Evolutionary conservation across 1,140 invertebrate species (phyloP).

Genomic region (Thaumatotibia leucotreta): DNA sequence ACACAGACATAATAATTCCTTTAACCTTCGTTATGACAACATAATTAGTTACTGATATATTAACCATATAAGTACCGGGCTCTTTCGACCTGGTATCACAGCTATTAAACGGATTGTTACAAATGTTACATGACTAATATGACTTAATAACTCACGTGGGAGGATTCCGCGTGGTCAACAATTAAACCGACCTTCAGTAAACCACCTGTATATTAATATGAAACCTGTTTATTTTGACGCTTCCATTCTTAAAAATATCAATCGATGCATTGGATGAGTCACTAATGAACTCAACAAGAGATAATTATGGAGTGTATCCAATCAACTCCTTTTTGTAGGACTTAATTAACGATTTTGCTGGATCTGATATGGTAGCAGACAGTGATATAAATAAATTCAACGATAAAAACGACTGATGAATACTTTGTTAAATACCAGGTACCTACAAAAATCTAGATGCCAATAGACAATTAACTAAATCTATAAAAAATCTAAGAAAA

Average conservation of each 20-base stretch:
- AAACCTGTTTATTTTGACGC: neutral
- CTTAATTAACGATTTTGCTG: neutral
- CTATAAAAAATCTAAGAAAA: too few relatives aligned
- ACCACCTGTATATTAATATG: neutral
- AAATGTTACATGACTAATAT: neutral
- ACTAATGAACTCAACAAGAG: neutral
- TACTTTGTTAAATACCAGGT: too few relatives aligned
- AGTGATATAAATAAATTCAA: too few relatives aligned
- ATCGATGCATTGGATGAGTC: constrained; percentile 5
- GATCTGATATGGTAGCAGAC: too few relatives aligned
- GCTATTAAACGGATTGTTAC: neutral
- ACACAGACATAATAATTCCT: neutral
- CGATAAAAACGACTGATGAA: too few relatives aligned
- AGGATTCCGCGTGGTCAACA: constrained; percentile 46
- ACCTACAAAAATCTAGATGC: too few relatives aligned
- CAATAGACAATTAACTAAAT: too few relatives aligned
- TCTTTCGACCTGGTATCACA: neutral
- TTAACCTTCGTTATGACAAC: neutral
- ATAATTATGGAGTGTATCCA: neutral
- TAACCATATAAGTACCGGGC: neutral
- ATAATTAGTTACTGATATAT: neutral
- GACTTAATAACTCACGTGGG: constrained; percentile 18
- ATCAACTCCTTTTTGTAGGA: neutral
- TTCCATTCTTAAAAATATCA: neutral
- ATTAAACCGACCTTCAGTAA: constrained; percentile 1